phyloP scores from a whole-genome alignment of 1,140 invertebrate species.

The Heliconius eleuchia region DNA sequence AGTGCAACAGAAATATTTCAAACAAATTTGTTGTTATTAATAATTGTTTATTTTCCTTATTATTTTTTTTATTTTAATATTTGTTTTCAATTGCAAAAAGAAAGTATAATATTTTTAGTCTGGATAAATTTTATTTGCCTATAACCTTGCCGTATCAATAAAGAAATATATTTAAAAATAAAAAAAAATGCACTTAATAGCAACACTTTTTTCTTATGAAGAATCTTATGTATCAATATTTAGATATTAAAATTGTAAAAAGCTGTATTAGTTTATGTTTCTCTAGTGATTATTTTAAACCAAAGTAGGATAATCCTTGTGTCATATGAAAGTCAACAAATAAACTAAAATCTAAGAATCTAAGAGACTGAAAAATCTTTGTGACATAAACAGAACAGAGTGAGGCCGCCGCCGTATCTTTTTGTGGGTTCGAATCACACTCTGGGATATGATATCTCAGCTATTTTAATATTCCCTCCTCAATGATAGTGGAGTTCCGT shows the following conservation, averaged over 20 bases:
- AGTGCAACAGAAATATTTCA: no score
- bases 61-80: not conserved
- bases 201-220: constrained; percentile 3
- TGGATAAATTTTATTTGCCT: not conserved
- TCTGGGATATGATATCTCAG: no score
- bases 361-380: not conserved
- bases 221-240: not conserved
- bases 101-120: not conserved
- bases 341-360: not conserved
- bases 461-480: no score
- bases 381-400: not conserved
- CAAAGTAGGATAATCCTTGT: constrained; percentile 31
- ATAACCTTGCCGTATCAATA: not conserved
- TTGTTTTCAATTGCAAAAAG: no score
- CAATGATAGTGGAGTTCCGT: no score
- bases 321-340: constrained; percentile 11
- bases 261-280: not conserved
- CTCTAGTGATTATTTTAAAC: constrained; percentile 15
- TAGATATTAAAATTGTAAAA: not conserved
- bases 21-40: no score
- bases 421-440: no score
- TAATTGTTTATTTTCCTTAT: no score
- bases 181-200: not conserved
- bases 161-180: not conserved
- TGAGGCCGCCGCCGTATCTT: no score